A percentile compares a stretch with the other conserved stretches of the same genome.
Evolutionary conservation across 2,888 invertebrate genomes (phyloP).

Genomic region (Stomorhina lunata): DNA sequence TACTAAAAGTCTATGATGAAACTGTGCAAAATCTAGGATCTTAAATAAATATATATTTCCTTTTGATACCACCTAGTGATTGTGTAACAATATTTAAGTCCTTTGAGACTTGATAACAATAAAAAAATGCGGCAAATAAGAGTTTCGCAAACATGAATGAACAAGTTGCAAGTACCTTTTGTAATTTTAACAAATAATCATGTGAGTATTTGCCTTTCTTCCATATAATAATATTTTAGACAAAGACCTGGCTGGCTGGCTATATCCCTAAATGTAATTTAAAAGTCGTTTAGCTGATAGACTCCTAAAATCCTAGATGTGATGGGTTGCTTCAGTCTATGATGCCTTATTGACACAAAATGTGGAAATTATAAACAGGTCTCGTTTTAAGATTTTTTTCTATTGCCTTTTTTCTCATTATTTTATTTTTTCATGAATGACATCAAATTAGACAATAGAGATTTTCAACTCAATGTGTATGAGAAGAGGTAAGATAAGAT

Average conservation of each 20-base stretch:
- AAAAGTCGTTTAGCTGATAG: conserved; percentile 22
- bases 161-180: background rate
- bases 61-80: background rate
- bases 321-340: background rate
- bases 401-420: background rate
- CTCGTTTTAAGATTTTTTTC: conserved; percentile 8
- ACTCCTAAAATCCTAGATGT: background rate
- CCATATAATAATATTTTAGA: background rate
- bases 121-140: background rate
- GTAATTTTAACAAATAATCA: background rate
- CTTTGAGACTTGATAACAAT: background rate
- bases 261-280: conserved; percentile 18
- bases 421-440: conserved; percentile 53
- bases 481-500: conserved; percentile 51
- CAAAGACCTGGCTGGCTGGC: background rate
- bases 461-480: conserved; percentile 41
- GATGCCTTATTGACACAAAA: conserved; percentile 19
- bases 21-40: background rate
- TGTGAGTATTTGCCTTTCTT: background rate
- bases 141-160: background rate
- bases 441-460: conserved; percentile 52
- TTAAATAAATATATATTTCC: background rate
- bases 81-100: conserved; percentile 6
- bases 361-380: background rate
- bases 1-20: too few species aligned